Base-by-base conservation (phyloP, 2,797 vertebrate species). In the Pachyuromys duprasi region DNA sequence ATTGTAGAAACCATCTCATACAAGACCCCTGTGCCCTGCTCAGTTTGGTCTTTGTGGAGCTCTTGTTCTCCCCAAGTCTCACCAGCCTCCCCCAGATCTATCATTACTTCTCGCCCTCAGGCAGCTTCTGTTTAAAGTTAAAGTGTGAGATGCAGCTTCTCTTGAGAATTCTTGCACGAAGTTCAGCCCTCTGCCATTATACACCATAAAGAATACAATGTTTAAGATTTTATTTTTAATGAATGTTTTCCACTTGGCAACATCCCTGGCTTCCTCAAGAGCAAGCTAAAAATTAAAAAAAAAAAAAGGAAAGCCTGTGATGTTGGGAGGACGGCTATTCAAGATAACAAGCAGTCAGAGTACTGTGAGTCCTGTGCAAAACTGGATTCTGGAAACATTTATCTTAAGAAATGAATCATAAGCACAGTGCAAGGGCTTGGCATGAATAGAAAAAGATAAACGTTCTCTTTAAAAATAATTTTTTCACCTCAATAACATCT, bases 301-400 rank as follows among this genome's bases (percentile, higher is more conserved):
- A 88, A 39, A 75, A 90, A 94, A 93, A 93, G 90, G 91, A 80
- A 87, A 97, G 93, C 45, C 63, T 79, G 26, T 89, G 88, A 90
- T 92, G 93, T 97, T 93, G 93, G 94, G 94, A 36, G 86, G 79
- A 60, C 94, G 89, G 93, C 24, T 96, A 97, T 98, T 97, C 93
- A 97, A 97, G 97, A 97, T 92, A 98, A 96, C 33, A 0, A 86
- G 60, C 65, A 96, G 97, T 97, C 93, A 96, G 88, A 97, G 96
- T 96, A 97, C 97, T 96, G 80, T 86, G 96, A 98, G 95, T 97
- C 62, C 72, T n/a, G n/a, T n/a, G n/a, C n/a, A n/a, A n/a, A 97
- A 98, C 88, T 93, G 82, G 60, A 95, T 98, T 97, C 97, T 97
- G 92, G 83, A 97, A 97, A 72, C 72, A 26, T 97, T 98, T 97